Evolutionary conservation across 2,113 vertebrate species (phyloP), one percentile per base, ranked within the genome.

Genomic region (Sceloporus undulatus): DNA sequence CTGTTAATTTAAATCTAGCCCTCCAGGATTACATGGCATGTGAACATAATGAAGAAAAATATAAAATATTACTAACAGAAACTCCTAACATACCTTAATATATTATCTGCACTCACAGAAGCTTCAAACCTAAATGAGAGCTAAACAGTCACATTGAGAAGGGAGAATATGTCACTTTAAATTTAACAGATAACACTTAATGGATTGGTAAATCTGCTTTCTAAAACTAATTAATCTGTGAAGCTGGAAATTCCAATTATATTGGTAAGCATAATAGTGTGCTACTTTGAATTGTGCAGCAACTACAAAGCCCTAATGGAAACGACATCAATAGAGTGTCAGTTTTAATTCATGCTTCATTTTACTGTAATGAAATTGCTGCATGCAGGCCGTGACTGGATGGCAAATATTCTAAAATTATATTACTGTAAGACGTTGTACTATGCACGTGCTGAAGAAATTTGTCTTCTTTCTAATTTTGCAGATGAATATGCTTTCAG

Each of bases 341-440:
- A 90, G 71, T 88, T 96, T 96, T 93, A 94, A 96, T 91, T 94
- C 85, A 85, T 40, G 1, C 94, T 88, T 88, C 92, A 88, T 95
- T 96, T 95, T 86, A 86, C 85, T 91, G 56, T 85, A 95, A 96
- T 90, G 83, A 95, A 94, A 91, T 79, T 87, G 91, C 68, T 93
- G 92, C 71, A 93, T 92, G 91, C 91, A 92, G 83, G 59, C 87
- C 79, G 82, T 82, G 93, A 91, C 25, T 90, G 88, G 92, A 95
- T 87, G 83, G 81, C 29, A 84, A 77, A 88, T 74, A 85, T 90
- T 93, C 29, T 9, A 88, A 87, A 84, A 89, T 93, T 91, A 25
- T 74, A 82, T 92, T 93, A 93, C 90, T 92, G 84, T 92, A 85
- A 84, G 84, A 85, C 86, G 74, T 29, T 88, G 78, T 81, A 71